Evolutionary conservation across 2,888 invertebrate species (phyloP).

Genomic region (Sycophila texana): DNA sequence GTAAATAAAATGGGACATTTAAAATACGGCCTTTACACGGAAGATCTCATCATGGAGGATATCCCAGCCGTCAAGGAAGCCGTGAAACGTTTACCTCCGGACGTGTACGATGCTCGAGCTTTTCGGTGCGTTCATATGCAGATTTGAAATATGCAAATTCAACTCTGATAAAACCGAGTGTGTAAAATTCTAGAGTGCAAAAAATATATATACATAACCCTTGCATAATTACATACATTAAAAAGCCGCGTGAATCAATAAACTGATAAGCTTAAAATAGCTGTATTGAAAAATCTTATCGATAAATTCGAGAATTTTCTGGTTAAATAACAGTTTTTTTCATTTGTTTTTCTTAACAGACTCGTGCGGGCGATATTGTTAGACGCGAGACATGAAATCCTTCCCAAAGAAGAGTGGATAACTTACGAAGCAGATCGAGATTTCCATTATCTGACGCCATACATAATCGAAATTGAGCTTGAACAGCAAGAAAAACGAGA

Average conservation of each 20-base stretch:
- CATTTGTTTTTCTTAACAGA: conserved; percentile 29
- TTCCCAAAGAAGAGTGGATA: conserved; percentile 61
- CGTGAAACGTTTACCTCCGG: conserved; percentile 58
- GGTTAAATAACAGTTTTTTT: too few species aligned
- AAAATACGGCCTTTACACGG: conserved; percentile 59
- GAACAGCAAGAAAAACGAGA: conserved; percentile 59
- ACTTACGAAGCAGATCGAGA: conserved; percentile 61
- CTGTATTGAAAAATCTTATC: neutral
- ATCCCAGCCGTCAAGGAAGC: conserved; percentile 49
- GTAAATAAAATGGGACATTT: neutral
- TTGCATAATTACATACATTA: too few species aligned
- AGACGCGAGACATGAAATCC: conserved; percentile 47
- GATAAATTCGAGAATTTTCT: too few species aligned
- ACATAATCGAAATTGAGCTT: conserved; percentile 55
- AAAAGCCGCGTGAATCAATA: too few species aligned
- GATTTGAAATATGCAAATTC: too few species aligned
- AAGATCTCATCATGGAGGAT: conserved; percentile 52
- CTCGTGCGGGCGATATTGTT: conserved; percentile 58
- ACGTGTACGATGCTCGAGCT: conserved; percentile 59
- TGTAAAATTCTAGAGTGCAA: too few species aligned
- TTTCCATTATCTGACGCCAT: conserved; percentile 58
- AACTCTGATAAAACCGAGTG: too few species aligned
- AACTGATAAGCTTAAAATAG: conserved; percentile 23
- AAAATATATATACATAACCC: too few species aligned
- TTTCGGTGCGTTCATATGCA: conserved; percentile 56